These are phyloP conservation scores for Gymnorhina tibicen DNA, from an alignment of 2,113 vertebrate genomes.

Conservation along the genomic window DNA sequence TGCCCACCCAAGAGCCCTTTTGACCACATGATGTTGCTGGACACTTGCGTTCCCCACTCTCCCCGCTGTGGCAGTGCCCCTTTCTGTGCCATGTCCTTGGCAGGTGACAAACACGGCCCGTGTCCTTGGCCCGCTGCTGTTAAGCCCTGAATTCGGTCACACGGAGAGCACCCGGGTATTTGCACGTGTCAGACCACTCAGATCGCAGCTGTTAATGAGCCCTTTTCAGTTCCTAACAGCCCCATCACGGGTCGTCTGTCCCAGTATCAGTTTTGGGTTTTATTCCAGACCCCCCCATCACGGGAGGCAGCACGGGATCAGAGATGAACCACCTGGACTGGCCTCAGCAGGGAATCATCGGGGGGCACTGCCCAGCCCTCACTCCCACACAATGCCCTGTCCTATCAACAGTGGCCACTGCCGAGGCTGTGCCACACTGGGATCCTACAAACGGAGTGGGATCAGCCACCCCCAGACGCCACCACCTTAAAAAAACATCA, in stretches of 20 bases:
- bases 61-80: neutral
- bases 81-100: neutral
- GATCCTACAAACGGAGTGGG: neutral
- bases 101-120: neutral
- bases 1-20: neutral
- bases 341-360: neutral
- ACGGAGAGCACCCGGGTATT: neutral
- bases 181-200: neutral
- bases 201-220: neutral
- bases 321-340: neutral
- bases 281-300: neutral
- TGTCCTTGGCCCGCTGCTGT: neutral
- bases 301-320: neutral
- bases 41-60: rapidly evolving
- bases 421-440: neutral
- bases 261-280: neutral
- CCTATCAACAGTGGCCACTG: neutral
- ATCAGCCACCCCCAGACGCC: neutral
- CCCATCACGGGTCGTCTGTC: neutral
- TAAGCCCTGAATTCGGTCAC: neutral
- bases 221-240: neutral
- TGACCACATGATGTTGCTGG: neutral
- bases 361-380: neutral
- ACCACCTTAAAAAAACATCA: neutral
- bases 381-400: neutral